Evolutionary conservation across 2,797 vertebrate genomes (phyloP), one percentile per base, ranked within the genome.

Genomic region (Tiaroga cobitis): DNA sequence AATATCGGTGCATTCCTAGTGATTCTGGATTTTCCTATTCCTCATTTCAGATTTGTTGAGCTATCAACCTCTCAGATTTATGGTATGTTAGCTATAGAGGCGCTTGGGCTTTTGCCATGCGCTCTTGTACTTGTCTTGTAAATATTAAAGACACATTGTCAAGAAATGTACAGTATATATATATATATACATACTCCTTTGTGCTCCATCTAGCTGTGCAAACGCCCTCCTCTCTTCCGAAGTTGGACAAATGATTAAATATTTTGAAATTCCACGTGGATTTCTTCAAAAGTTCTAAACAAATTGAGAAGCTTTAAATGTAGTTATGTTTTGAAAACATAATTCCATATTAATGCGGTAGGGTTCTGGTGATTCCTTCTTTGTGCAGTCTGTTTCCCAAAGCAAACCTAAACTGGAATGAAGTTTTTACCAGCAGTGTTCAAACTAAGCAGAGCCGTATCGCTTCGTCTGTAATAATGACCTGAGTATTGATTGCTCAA

Each of bases 401-500:
- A 86, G 81, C 81, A 70, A 73, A 34, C 76, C 26, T 5, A 46
- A 84, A 82, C 15, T 29, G 51, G 46, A 86, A 68, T 84, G 72
- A 76, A 54, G 70, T 41, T 80, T 81, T 72, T 82, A 69, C 72
- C 75, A 70, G 80, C 81, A 67, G 63, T 85, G 51, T 73, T 80
- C 43, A 80, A 79, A 46, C 54, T 76, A 74, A 79, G 21, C 82
- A 72, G 59, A 82, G 68, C 81, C 46, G 59, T 80, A 61, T 70
- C 77, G 68, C 70, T 87, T 79, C 32, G 86, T 85, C 74, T 82
- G 72, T 59, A 51, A 63, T 86, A 88, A 88, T 85, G 84, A 87
- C 84, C 80, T 68, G 86, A 83, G 61, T 88, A 89, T 86, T 82
- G 82, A 89, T 88, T 86, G 80, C 79, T 67, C 43, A 76, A 83